Evolutionary conservation across 2,888 invertebrate species (phyloP), one percentile per base, ranked within the genome.

Genomic region (Apodemia hepburni): DNA sequence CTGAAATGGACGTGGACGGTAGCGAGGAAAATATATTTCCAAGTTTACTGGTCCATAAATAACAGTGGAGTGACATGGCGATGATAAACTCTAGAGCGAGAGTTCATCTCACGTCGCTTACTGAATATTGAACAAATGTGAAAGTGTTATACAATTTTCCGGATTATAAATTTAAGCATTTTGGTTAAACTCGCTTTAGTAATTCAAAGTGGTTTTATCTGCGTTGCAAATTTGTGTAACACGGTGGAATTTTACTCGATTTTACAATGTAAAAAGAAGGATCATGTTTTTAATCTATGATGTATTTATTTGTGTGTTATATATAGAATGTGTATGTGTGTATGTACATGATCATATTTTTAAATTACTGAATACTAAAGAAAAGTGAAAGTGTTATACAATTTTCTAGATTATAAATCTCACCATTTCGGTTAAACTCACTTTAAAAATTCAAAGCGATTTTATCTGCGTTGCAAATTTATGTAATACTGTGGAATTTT

Each of bases 1-100:
- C 90, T 89, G 88, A 80, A 87, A 89, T 87, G 87, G 90, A 89
- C 88, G 86, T 80, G 82, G 82, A 82, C 84, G 85, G 78, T 81
- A 80, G 79, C 78, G 85, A 82, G 84, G 83, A 89, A 89, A 87
- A 90, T 90, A 89, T 89, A 90, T 91, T 88, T 91, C 82, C 87
- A 87, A 88, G 90, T 90, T 90, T 87, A 90, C 90, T 89, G 87
- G 84, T 79, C 82, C 87, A 90, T 90, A 91, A 91, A 91, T 91
- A 90, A 89, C 86, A 72, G 82, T 79, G 80, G 87, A 90, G 89
- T 91, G 90, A 90, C 90, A 85, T 85, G 75, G 80, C 82, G 88
- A 89, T 90, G 90, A 91, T 90, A 89, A 88, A 89, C 87, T 86
- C 82, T 74, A 77, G 74, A 75, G 78, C 82, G 80, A 77, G 85